phyloP scores from a whole-genome alignment of 2,888 invertebrate genomes.

The Anarsia innoxiella region DNA sequence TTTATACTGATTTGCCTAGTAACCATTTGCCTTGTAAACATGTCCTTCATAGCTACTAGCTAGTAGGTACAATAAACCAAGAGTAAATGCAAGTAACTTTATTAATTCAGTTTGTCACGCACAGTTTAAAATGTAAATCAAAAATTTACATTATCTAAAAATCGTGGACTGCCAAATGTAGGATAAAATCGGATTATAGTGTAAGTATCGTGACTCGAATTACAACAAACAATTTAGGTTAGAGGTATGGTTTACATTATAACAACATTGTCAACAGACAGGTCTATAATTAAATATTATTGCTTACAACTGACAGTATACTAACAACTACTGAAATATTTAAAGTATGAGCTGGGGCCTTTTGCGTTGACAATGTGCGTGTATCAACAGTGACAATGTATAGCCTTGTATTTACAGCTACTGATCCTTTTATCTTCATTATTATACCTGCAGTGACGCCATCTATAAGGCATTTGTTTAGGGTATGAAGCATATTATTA shows the following conservation, averaged over 20 bases:
- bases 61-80: too few relatives aligned
- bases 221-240: conserved; percentile 27
- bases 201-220: conserved; percentile 32
- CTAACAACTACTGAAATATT: conserved; percentile 32
- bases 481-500: conserved; percentile 24
- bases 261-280: conserved; percentile 25
- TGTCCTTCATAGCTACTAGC: too few relatives aligned
- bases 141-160: conserved; percentile 23
- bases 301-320: conserved; percentile 26
- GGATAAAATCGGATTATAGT: conserved; percentile 26
- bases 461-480: conserved; percentile 34
- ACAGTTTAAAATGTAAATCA: conserved; percentile 10
- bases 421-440: conserved; percentile 44
- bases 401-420: conserved; percentile 35
- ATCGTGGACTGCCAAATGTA: conserved; percentile 25
- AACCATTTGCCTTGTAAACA: too few relatives aligned
- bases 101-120: conserved; percentile 1
- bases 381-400: conserved; percentile 34
- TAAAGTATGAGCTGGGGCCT: conserved; percentile 27
- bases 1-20: too few relatives aligned
- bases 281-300: conserved; percentile 27
- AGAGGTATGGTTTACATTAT: conserved; percentile 28
- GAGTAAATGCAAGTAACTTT: too few relatives aligned
- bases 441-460: conserved; percentile 32
- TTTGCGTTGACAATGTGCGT: conserved; percentile 25